phyloP scores from a whole-genome alignment of 2,888 invertebrate genomes.

The Eupithecia exiguata region DNA sequence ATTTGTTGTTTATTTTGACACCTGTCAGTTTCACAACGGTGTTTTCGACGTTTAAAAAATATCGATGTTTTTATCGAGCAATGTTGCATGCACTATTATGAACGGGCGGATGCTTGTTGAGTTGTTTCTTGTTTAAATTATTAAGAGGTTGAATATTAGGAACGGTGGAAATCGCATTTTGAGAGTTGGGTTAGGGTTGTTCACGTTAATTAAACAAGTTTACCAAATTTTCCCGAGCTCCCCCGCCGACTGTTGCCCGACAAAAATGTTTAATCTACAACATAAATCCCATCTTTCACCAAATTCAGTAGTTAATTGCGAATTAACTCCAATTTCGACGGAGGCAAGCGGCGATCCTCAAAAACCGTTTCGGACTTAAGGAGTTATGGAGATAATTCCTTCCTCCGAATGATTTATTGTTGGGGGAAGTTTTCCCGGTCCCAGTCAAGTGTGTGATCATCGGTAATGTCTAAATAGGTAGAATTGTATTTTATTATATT shows the following conservation, averaged over 20 bases:
- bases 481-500: conserved; percentile 61
- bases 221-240: conserved; percentile 44
- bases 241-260: conserved; percentile 43
- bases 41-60: background rate
- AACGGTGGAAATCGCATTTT: conserved; percentile 32
- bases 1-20: conserved; percentile 52
- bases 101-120: conserved; percentile 11
- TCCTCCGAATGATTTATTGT: conserved; percentile 40
- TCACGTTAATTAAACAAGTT: conserved; percentile 49
- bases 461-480: conserved; percentile 46
- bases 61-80: conserved; percentile 27
- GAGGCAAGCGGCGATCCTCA: conserved; percentile 34
- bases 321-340: conserved; percentile 43
- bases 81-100: conserved; percentile 18
- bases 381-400: conserved; percentile 41
- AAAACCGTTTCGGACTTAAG: conserved; percentile 22
- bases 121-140: conserved; percentile 24
- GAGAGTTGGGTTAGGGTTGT: conserved; percentile 42
- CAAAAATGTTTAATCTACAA: conserved; percentile 44
- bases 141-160: conserved; percentile 30
- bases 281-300: conserved; percentile 43
- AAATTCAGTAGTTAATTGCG: conserved; percentile 46
- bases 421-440: conserved; percentile 42
- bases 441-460: conserved; percentile 42
- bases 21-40: conserved; percentile 35